Evolutionary conservation across 2,888 invertebrate species (phyloP).

Genomic region (Willowsia nigromaculata): DNA sequence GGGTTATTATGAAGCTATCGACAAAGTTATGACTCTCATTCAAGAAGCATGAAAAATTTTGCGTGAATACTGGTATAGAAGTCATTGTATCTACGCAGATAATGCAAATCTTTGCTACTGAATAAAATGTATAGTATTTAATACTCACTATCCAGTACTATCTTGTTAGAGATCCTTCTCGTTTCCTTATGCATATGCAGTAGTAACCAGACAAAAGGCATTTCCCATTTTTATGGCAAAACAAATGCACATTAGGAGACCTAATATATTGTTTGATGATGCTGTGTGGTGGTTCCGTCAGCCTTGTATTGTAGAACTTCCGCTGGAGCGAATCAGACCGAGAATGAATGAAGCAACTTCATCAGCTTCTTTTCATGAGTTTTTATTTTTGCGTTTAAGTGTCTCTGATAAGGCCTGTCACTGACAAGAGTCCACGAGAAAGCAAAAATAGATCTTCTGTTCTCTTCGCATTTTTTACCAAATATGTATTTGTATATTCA

Average conservation of each 20-base stretch:
- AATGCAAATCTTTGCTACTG: too few species aligned
- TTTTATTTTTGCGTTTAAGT: not conserved
- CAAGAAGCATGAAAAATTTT: too few species aligned
- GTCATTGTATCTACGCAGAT: too few species aligned
- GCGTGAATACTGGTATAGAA: too few species aligned
- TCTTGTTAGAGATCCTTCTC: too few species aligned
- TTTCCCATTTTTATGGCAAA: not conserved
- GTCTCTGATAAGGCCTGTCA: not conserved
- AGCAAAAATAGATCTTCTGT: not conserved
- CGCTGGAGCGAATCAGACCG: constrained; percentile 62
- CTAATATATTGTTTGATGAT: not conserved
- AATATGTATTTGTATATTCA: not conserved
- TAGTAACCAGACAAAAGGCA: not conserved
- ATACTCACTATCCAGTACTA: too few species aligned
- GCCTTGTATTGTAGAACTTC: constrained; percentile 44
- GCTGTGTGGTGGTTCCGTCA: constrained; percentile 4
- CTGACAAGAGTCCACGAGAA: not conserved
- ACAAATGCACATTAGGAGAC: not conserved
- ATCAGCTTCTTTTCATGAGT: constrained; percentile 1
- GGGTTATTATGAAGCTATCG: too few species aligned
- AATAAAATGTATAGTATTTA: too few species aligned
- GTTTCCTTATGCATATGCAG: too few species aligned
- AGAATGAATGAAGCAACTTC: constrained; percentile 41
- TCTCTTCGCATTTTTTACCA: not conserved
- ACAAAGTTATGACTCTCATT: too few species aligned